Conservation (phyloP, 2,113 vertebrate species). For the Macroglossus sobrinus region DNA sequence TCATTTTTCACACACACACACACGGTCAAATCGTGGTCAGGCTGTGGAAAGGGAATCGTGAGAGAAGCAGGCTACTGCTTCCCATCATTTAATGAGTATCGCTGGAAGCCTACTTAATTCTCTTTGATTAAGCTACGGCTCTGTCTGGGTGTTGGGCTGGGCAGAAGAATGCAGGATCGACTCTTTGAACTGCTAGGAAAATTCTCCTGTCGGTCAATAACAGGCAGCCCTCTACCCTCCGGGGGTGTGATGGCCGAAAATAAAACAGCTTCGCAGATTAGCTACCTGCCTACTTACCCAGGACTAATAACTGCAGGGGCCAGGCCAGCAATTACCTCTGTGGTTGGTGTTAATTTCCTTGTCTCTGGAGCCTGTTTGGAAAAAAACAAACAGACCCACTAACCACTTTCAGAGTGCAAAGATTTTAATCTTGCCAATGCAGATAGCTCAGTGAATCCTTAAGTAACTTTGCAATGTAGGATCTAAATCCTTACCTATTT, state of each 20-base stretch:
- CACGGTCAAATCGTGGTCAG: conserved; percentile 11
- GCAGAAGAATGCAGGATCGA: not conserved
- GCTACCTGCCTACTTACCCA: not conserved
- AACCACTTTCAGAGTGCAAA: not conserved
- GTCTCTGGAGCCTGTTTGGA: not conserved
- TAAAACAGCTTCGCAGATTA: not conserved
- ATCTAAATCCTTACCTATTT: not conserved
- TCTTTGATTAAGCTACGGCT: not conserved
- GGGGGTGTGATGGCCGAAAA: not conserved
- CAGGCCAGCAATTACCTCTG: not conserved
- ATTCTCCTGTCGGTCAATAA: conserved; percentile 3
- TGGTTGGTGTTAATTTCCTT: not conserved
- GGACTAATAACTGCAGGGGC: not conserved
- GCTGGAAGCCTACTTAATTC: not conserved
- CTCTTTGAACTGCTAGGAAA: not conserved
- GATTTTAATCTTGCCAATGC: not conserved
- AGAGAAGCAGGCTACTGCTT: not conserved
- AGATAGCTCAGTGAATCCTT: not conserved
- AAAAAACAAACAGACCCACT: not conserved
- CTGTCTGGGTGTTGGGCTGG: not conserved
- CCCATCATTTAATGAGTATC: not conserved
- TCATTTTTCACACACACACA: conserved; percentile 64
- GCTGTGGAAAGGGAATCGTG: not conserved
- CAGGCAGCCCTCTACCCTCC: not conserved
- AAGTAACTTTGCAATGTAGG: not conserved